Percentiles rank a stretch among this genome's conserved stretches.
phyloP scores from a whole-genome alignment of 2,888 invertebrate genomes.

The Macrophya alboannulata region DNA sequence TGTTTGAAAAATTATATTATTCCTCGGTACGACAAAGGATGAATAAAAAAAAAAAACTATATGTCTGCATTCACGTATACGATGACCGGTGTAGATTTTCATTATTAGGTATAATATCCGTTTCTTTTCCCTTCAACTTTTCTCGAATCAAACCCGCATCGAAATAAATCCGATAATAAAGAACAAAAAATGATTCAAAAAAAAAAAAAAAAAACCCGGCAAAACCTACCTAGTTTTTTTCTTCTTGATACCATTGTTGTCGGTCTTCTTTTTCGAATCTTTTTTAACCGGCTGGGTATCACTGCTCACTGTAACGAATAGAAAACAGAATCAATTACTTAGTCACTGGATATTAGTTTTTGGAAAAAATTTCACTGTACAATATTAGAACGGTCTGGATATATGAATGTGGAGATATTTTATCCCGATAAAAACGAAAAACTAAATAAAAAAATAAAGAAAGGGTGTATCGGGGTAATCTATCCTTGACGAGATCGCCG shows the following conservation, averaged over 20 bases:
- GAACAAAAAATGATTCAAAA: neutral
- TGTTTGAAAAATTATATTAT: neutral
- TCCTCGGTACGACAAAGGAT: neutral
- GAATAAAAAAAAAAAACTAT: neutral
- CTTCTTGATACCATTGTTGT: constrained; percentile 94
- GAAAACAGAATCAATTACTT: neutral
- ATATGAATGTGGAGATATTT: neutral
- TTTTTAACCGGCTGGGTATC: constrained; percentile 80
- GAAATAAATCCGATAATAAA: neutral
- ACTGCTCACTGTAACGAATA: constrained; percentile 70
- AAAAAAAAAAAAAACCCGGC: neutral
- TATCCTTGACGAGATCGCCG: constrained; percentile 37
- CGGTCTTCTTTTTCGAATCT: constrained; percentile 91
- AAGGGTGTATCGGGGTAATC: constrained; percentile 28
- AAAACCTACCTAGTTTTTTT: constrained; percentile 92
- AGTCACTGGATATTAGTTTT: neutral
- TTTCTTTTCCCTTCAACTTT: neutral
- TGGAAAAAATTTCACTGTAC: neutral
- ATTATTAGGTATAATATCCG: neutral
- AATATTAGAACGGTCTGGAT: neutral
- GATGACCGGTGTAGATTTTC: constrained; percentile 11
- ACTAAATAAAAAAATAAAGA: neutral
- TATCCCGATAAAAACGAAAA: neutral
- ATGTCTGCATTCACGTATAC: neutral
- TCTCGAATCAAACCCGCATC: neutral